Base-by-base conservation (phyloP, 2,888 invertebrate genomes). In the Geotrupes spiniger region DNA sequence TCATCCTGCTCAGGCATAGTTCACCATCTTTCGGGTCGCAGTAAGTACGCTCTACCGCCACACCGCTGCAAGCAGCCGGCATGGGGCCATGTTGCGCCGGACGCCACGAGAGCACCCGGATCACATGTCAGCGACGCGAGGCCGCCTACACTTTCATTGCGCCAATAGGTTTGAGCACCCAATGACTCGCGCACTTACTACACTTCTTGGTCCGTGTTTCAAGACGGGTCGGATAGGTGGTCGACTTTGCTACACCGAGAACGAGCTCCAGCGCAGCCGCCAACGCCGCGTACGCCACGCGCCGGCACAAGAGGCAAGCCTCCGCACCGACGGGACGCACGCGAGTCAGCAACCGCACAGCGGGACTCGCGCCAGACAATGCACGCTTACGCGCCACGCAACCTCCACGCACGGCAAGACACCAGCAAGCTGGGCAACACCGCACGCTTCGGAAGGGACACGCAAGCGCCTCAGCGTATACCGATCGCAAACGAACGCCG, bases 121-220 rank as follows among this genome's bases (percentile, higher is more conserved):
- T 39, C 40, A 39, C 40, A 21, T 39, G 12, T 39, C 40, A 39
- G 40, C 6, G 25, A 9, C 4, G 25, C 25, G 17, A 42, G 15
- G 15, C 1, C 6, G n/a, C n/a, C n/a, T n/a, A n/a, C n/a, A n/a
- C n/a, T n/a, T n/a, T n/a, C n/a, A n/a, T n/a, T n/a, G n/a, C n/a
- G n/a, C n/a, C n/a, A n/a, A n/a, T n/a, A n/a, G n/a, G n/a, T n/a
- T n/a, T 1, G 9, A 9, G 56, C 59, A 73, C 80, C 79, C 80
- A 76, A 77, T 77, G 79, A 82, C 82, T 84, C 75, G 83, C 83
- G 78, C 75, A 81, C 78, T 80, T 79, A 81, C 76, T 82, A 78
- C 78, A 82, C 82, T 83, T 80, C 82, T 82, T 82, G 81, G 83
- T 83, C 82, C 81, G 82, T 84, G 82, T 84, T 84, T 83, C 83